Base-by-base conservation (phyloP, 2,797 vertebrate genomes). In the Hydrolagus colliei region DNA sequence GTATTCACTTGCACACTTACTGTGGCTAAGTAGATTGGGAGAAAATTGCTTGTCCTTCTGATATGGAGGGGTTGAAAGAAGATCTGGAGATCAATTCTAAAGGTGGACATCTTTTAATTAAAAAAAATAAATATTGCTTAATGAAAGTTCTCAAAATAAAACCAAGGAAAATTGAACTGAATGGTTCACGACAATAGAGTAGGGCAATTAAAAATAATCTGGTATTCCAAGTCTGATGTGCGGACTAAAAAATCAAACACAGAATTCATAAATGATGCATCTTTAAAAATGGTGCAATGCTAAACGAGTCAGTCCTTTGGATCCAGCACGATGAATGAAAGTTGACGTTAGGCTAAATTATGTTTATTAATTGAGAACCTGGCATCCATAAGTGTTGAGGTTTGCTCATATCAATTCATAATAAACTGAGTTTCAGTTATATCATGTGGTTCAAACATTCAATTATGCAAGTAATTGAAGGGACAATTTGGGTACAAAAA, bases 341-440 rank as follows among this genome's bases (percentile, higher is more conserved):
- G 65, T 20, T 41, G 79, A 71, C 79, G 41, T 35, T 82, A 4
- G 41, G 32, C 35, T 84, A 71, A 84, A 4, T 68, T 67, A 52
- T 71, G 67, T 84, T 35, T 68, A 35, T 84, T 84, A 68, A 84
- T 84, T 84, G 79, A 84, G 32, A 27, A 84, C 68, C 18, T 71
- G 32, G 41, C 65, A 84, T 67, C 67, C 79, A 84, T 65, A 82
- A 22, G 14, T 65, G 62, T 63, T 35, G 78, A 68, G 68, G 22
- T 4, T 67, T 82, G 41, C 41, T 67, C 41, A 65, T 68, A 67
- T 68, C 27, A 82, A 8, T 32, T 52, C 10, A 82, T 52, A 52
- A 52, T 41, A 8, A 71, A 71, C 41, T 20, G 32, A 84, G 32
- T 68, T 68, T 7, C 79, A 84, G 65, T 52, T 68, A 63, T 80